Evolutionary conservation across 2,888 invertebrate species (phyloP), one percentile per base, ranked within the genome.

Genomic region (Cristatella mucedo): DNA sequence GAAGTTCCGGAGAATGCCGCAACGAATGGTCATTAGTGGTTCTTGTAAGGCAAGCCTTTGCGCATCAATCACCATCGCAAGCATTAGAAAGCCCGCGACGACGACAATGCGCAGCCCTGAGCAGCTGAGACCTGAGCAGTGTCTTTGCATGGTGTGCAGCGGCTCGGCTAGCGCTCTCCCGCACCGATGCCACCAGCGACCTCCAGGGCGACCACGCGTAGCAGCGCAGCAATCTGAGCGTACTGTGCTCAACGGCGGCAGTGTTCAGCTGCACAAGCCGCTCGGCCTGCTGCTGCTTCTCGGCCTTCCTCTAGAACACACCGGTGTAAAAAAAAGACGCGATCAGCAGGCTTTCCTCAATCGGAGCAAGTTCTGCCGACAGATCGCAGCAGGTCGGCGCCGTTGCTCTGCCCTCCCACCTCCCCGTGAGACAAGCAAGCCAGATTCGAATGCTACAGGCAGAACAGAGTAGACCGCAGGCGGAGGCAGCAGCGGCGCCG

Each of bases 241-340:
- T 21, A 33, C 54, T 53, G 41, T 59, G 59, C n/a, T 44, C 46
- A 16, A 54, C 55, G 3, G 59, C 59, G 40, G 46, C 42, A 5
- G 36, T 40, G 30, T 43, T 50, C 45, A 50, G 46, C 37, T 51
- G 49, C 24, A 46, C 47, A 13, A 53, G 38, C 19, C 46, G 46
- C 31, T 52, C 54, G 11, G 49, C 45, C 33, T 45, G 40, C 31
- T 47, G 39, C 33, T 48, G 51, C 33, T 48, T 49, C 40, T 58
- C 56, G 22, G 45, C 22, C 42, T 59, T 58, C 48, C 47, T 49
- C 58, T 61, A 43, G 5, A 42, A 40, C 2, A 38, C n/a, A n/a
- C n/a, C n/a, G n/a, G n/a, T n/a, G n/a, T n/a, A 33, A 21, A 29
- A 43, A 19, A n/a, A 13, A 33, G 11, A 36, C 29, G 29, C 2